Base-by-base conservation (phyloP, 2,113 vertebrate species). In the Apistogramma diplotaenia region DNA sequence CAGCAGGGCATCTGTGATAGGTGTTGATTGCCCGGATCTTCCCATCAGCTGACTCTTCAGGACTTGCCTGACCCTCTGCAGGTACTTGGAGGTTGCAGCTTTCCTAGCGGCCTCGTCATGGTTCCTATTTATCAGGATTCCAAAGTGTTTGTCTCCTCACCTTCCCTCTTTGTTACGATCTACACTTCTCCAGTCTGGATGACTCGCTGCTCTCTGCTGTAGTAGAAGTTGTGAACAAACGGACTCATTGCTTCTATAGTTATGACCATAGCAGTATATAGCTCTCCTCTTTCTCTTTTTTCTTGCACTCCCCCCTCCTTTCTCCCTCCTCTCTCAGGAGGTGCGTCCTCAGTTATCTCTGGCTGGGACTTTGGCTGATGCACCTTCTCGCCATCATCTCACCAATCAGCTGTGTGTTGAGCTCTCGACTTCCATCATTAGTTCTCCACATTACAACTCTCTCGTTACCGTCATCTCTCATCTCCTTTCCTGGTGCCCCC, bases 141-240 rank as follows among this genome's bases (percentile, higher is more conserved):
- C n/a, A n/a, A n/a, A n/a, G n/a, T n/a, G n/a, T n/a, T n/a, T n/a
- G n/a, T n/a, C n/a, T n/a, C n/a, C n/a, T n/a, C n/a, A n/a, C n/a
- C n/a, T n/a, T n/a, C n/a, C n/a, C n/a, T n/a, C n/a, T n/a, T n/a
- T n/a, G n/a, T n/a, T n/a, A n/a, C n/a, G n/a, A n/a, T n/a, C n/a
- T n/a, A n/a, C n/a, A n/a, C n/a, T n/a, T n/a, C n/a, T n/a, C n/a
- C n/a, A n/a, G n/a, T n/a, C n/a, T n/a, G 59, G 59, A 61, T 37
- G 33, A 12, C 40, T 62, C 0, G 35, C 60, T 62, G 16, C 35
- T 40, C 23, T 1, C 40, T 25, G 60, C 13, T 0, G 0, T 40
- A 33, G n/a, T 62, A 12, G 33, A 54, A 11, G 0, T 54, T 54
- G 9, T 55, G n/a, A 10, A 25, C 40, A 65, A 65, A 18, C 5